A percentile compares a stretch with the other conserved stretches of the same genome.
phyloP scores from a whole-genome alignment of 2,113 vertebrate species.

The Pseudorasbora parva region DNA sequence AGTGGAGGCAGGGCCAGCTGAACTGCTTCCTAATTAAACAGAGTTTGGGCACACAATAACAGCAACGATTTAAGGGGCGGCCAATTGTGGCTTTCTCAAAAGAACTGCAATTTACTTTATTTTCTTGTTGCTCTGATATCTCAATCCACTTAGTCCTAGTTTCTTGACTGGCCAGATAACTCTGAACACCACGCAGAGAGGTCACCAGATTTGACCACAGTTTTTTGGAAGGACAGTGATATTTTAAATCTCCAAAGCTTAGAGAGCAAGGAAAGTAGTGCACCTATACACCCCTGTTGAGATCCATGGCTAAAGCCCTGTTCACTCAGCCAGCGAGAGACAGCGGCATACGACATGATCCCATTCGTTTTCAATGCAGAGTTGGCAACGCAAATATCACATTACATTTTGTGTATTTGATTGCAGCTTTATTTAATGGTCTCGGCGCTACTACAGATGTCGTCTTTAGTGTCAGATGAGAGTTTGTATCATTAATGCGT shows the following conservation, averaged over 20 bases:
- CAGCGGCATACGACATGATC: too few relatives aligned
- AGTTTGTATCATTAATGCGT: not conserved
- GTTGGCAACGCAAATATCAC: too few relatives aligned
- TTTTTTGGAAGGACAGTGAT: constrained; percentile 20
- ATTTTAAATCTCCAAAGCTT: constrained; percentile 34
- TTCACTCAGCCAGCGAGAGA: too few relatives aligned
- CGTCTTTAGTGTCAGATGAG: not conserved
- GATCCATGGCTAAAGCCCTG: too few relatives aligned
- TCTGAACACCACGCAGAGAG: constrained; percentile 27
- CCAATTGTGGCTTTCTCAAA: constrained; percentile 36
- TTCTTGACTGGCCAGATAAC: constrained; percentile 18
- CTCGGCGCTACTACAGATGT: not conserved
- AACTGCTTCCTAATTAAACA: constrained; percentile 56
- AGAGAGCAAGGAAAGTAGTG: too few relatives aligned
- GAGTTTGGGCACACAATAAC: constrained; percentile 45
- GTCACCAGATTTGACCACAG: constrained; percentile 36
- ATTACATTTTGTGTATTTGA: not conserved
- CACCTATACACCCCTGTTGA: too few relatives aligned
- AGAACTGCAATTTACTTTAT: constrained; percentile 53
- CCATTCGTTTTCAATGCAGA: too few relatives aligned
- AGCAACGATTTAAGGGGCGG: constrained; percentile 45
- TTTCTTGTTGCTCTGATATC: constrained; percentile 47
- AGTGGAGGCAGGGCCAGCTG: constrained; percentile 30
- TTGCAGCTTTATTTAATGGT: not conserved
- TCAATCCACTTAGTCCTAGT: constrained; percentile 49